These are phyloP conservation scores for Adineta ricciae DNA, from an alignment of 2,888 invertebrate genomes.

Conservation along the genomic window DNA sequence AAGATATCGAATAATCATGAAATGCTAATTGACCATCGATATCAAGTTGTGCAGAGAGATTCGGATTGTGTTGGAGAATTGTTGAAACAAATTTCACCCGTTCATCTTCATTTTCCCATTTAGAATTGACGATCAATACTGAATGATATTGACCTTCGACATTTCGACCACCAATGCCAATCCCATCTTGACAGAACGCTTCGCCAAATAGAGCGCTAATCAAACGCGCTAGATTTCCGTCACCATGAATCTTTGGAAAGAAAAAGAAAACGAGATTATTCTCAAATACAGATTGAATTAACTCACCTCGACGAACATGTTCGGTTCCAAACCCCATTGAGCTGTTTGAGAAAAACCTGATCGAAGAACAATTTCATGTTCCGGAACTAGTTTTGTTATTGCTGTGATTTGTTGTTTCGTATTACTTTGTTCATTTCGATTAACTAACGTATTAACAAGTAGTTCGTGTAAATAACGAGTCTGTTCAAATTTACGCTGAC, in stretches of 20 bases:
- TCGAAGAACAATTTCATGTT: conserved; percentile 11
- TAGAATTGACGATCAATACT: background rate
- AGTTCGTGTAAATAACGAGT: background rate
- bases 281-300: too few species aligned
- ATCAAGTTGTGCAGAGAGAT: background rate
- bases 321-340: conserved; percentile 16
- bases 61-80: background rate
- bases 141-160: background rate
- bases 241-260: too few species aligned
- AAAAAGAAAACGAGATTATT: too few species aligned
- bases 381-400: background rate
- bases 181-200: background rate
- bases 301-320: background rate
- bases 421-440: background rate
- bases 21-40: background rate
- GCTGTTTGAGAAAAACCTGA: conserved; percentile 11
- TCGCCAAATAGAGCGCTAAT: background rate
- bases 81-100: background rate
- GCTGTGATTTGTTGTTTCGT: background rate
- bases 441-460: background rate
- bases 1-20: background rate
- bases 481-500: background rate
- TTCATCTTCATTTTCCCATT: background rate
- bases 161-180: background rate
- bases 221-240: background rate